Percentiles rank a stretch among this genome's conserved stretches.
phyloP scores from a whole-genome alignment of 1,140 invertebrate genomes.

The Euwallacea fornicatus region DNA sequence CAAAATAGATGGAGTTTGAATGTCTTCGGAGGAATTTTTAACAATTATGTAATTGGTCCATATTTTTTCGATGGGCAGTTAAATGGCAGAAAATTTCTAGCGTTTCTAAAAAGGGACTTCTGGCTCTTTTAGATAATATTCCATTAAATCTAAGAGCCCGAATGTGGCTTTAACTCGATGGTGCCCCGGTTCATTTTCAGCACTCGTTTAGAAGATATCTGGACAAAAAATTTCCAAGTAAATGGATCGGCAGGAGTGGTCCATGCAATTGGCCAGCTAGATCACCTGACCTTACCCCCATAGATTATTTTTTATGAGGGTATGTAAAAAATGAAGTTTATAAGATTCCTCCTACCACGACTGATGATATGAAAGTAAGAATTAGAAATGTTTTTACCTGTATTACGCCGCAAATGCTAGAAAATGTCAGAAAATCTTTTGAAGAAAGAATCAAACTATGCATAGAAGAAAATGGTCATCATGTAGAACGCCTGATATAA shows the following conservation, averaged over 20 bases:
- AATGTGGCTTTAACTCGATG: not conserved
- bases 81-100: constrained; percentile 1
- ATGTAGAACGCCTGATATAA: not conserved
- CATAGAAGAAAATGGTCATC: not conserved
- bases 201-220: no score
- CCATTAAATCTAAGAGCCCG: no score
- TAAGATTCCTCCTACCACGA: not conserved
- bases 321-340: not conserved
- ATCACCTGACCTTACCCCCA: not conserved
- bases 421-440: no score
- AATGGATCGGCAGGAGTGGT: not conserved
- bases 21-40: not conserved
- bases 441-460: not conserved
- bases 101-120: not conserved
- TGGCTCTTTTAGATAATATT: no score
- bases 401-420: no score
- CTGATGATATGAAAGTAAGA: no score
- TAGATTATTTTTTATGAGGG: not conserved
- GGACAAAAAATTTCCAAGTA: no score
- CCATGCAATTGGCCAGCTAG: constrained; percentile 1
- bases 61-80: not conserved
- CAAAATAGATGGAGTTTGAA: not conserved
- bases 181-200: not conserved
- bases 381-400: no score
- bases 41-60: not conserved